Evolutionary conservation across 2,797 vertebrate genomes (phyloP).

Genomic region (Sebastes flavidus): DNA sequence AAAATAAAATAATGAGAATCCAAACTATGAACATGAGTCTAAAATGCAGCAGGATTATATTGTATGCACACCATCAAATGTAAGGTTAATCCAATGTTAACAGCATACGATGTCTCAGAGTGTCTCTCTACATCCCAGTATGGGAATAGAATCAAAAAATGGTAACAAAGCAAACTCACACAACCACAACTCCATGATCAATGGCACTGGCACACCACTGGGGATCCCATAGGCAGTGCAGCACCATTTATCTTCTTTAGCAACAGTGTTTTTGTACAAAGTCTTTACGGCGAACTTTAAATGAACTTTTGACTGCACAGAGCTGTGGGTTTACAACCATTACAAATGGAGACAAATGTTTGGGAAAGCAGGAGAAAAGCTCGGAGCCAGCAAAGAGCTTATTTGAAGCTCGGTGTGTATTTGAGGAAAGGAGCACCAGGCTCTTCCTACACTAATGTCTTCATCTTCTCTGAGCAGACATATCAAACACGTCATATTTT

Average conservation of each 20-base stretch:
- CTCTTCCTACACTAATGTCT: constrained; percentile 8
- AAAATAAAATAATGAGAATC: neutral
- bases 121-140: neutral
- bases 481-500: constrained; percentile 28
- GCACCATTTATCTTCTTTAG: neutral
- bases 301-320: constrained; percentile 22
- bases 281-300: constrained; percentile 23
- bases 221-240: neutral
- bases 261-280: neutral
- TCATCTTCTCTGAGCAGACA: constrained; percentile 17
- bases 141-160: neutral
- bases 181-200: neutral
- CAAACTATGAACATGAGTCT: neutral
- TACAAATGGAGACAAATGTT: constrained; percentile 26
- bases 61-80: neutral
- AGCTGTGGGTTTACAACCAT: neutral
- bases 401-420: constrained; percentile 17
- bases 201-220: neutral
- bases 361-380: constrained; percentile 1
- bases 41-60: neutral
- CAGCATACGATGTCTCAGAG: neutral
- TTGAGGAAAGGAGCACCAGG: neutral
- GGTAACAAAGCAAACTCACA: neutral
- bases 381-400: neutral
- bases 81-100: neutral